Percentiles rank a stretch among this genome's conserved stretches.
These are phyloP conservation scores for Synanceia verrucosa DNA, from an alignment of 2,797 vertebrate genomes.

Conservation along the genomic window DNA sequence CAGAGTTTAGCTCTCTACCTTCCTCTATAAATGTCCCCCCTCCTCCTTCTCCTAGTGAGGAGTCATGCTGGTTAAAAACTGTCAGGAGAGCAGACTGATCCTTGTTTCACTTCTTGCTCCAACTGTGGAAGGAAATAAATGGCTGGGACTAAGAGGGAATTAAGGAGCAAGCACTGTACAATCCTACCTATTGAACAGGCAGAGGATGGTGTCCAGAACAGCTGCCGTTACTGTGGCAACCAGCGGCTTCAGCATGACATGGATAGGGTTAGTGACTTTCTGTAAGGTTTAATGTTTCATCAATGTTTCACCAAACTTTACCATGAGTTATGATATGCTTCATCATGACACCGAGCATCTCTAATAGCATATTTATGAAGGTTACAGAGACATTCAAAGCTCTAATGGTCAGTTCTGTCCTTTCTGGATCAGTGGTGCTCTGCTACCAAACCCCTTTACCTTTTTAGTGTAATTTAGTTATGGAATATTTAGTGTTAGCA, in stretches of 20 bases:
- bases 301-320: slow-evolving; percentile 8
- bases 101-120: neutral
- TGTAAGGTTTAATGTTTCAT: slow-evolving; percentile 24
- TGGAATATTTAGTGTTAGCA: neutral
- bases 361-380: neutral
- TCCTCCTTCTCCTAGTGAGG: neutral
- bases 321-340: neutral
- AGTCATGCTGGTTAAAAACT: neutral
- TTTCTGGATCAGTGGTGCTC: neutral
- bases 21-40: neutral
- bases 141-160: neutral
- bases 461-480: neutral
- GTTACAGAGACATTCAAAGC: neutral
- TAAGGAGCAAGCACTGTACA: neutral
- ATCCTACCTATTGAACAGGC: neutral
- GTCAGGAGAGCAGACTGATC: neutral
- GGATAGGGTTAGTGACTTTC: neutral
- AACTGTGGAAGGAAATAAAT: neutral
- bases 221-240: slow-evolving; percentile 10
- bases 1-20: too few relatives aligned
- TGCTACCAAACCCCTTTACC: neutral
- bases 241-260: slow-evolving; percentile 3
- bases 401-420: neutral
- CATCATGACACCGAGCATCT: neutral
- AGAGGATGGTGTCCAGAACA: slow-evolving; percentile 5